Conservation (phyloP, 1,140 invertebrate species). For the Caenorhabditis latens region DNA sequence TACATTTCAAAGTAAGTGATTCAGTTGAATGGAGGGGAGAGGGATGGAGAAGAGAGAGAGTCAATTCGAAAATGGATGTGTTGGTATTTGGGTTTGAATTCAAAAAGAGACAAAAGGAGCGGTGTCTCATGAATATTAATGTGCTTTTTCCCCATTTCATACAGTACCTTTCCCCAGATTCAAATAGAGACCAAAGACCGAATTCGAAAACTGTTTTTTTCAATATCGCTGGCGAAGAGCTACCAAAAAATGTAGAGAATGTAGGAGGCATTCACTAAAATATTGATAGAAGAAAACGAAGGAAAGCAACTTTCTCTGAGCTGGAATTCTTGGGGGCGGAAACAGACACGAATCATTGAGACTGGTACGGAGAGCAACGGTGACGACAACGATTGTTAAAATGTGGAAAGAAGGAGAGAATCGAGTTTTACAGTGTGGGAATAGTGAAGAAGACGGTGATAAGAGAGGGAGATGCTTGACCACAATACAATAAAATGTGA, state of each 20-base stretch:
- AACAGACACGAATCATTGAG: background rate
- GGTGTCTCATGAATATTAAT: background rate
- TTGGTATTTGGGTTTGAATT: no score
- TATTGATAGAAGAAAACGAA: background rate
- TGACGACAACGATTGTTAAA: slow-evolving; percentile 17
- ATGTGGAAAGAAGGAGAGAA: background rate
- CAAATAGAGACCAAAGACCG: no score
- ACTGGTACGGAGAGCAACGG: background rate
- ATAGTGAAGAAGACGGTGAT: no score
- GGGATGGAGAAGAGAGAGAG: background rate
- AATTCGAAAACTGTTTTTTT: no score
- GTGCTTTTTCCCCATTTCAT: no score
- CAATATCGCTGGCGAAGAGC: background rate
- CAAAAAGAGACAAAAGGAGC: no score
- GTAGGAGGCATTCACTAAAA: background rate
- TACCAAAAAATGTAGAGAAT: background rate
- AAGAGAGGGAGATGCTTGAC: background rate
- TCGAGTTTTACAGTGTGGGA: background rate
- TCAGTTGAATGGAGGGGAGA: slow-evolving; percentile 3
- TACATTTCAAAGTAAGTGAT: slow-evolving; percentile 56
- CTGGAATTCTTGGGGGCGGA: background rate
- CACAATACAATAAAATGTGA: background rate
- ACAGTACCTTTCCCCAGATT: no score
- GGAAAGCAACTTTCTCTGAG: background rate
- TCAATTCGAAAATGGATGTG: background rate